Percentiles rank a stretch among this genome's conserved stretches.
phyloP scores from a whole-genome alignment of 1,140 invertebrate species.

The Leptinotarsa lineolata region DNA sequence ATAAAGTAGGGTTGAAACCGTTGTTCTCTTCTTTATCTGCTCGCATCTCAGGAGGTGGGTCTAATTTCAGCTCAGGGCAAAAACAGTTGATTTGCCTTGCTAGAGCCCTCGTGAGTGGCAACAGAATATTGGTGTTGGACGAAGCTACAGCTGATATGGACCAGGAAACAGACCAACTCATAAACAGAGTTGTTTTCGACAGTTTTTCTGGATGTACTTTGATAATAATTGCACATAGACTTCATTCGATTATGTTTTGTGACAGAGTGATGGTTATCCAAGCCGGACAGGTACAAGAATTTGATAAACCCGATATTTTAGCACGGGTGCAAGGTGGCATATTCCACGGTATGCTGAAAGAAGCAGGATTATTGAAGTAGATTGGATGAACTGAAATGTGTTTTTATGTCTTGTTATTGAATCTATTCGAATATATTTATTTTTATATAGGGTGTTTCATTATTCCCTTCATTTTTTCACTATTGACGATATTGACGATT shows the following conservation, averaged over 20 bases:
- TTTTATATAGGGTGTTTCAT: too few relatives aligned
- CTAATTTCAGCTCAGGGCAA: constrained; percentile 80
- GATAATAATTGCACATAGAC: constrained; percentile 79
- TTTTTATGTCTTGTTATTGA: not conserved
- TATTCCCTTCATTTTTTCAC: too few relatives aligned
- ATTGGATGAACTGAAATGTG: constrained; percentile 19
- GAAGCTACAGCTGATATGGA: constrained; percentile 76
- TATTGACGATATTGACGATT: too few relatives aligned
- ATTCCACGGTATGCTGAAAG: constrained; percentile 70
- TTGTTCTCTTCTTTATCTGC: constrained; percentile 40
- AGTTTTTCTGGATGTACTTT: constrained; percentile 69
- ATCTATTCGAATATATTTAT: too few relatives aligned
- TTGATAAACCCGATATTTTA: constrained; percentile 70
- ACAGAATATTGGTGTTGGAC: constrained; percentile 68
- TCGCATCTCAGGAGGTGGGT: constrained; percentile 66
- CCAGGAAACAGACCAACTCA: constrained; percentile 58
- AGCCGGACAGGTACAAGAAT: constrained; percentile 67
- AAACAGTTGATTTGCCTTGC: constrained; percentile 80
- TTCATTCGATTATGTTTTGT: constrained; percentile 82
- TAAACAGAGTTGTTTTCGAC: constrained; percentile 42
- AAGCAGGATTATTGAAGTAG: constrained; percentile 55
- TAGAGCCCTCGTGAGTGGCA: constrained; percentile 68
- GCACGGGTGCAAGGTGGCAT: constrained; percentile 65
- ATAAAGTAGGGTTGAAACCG: constrained; percentile 50
- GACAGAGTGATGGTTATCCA: constrained; percentile 76